A percentile compares a stretch with the other conserved stretches of the same genome.
These are phyloP conservation scores for Drosophila prostipennis DNA, from an alignment of 2,888 invertebrate species.

Conservation along the genomic window DNA sequence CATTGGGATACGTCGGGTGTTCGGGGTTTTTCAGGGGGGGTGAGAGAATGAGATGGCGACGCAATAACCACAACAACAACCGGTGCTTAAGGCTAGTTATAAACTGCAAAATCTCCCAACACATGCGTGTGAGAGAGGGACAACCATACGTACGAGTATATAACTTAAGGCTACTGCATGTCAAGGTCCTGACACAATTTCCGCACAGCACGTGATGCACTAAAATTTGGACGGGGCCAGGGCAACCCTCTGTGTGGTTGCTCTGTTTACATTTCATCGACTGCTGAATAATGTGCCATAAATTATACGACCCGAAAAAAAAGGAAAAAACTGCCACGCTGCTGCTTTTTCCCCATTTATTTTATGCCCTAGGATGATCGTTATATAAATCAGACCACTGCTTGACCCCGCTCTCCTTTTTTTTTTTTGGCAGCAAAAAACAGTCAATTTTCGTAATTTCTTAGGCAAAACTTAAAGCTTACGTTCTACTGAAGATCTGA, in stretches of 20 bases:
- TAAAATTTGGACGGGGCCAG: constrained; percentile 2
- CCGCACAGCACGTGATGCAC: constrained; percentile 47
- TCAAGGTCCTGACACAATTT: constrained; percentile 74
- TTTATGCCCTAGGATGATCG: constrained; percentile 8
- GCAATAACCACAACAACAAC: constrained; percentile 60
- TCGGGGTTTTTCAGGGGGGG: not conserved
- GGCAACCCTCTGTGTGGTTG: constrained; percentile 6
- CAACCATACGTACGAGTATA: constrained; percentile 44
- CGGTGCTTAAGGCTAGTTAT: constrained; percentile 51
- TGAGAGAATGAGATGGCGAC: constrained; percentile 15
- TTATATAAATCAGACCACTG: constrained; percentile 23
- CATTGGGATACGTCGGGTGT: constrained; percentile 53
- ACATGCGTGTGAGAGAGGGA: constrained; percentile 25
- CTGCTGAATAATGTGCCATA: constrained; percentile 44
- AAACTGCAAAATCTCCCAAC: constrained; percentile 19
- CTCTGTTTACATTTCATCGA: constrained; percentile 53
- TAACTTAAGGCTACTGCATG: constrained; percentile 52
- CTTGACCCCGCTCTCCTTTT: constrained; percentile 7
- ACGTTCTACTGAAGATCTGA: constrained; percentile 33
- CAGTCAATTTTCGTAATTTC: constrained; percentile 47
- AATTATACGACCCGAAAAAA: constrained; percentile 34
- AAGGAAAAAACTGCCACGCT: constrained; percentile 15
- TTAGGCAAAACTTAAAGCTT: constrained; percentile 46
- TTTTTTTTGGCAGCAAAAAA: constrained; percentile 53
- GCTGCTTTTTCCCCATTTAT: constrained; percentile 10